phyloP scores from a whole-genome alignment of 2,888 invertebrate species.

The Heteromurus nitidus region DNA sequence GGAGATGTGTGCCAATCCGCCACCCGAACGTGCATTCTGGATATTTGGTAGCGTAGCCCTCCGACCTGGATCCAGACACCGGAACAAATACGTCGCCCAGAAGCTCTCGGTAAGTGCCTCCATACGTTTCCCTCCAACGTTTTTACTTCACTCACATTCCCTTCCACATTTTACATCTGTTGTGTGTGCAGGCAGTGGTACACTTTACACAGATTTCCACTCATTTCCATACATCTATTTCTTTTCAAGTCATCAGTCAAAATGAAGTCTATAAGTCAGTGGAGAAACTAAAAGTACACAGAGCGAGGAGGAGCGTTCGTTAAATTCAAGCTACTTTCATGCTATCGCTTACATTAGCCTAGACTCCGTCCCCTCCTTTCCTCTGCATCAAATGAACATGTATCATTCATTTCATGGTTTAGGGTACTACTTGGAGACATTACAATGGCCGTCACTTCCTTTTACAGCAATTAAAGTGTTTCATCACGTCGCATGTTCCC shows the following conservation, averaged over 20 bases:
- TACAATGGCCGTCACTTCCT: conserved; percentile 22
- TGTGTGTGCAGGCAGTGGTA: neutral
- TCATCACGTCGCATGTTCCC: conserved; percentile 53
- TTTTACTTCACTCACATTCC: conserved; percentile 13
- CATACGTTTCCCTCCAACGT: conserved; percentile 9
- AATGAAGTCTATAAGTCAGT: conserved; percentile 58
- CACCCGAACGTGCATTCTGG: conserved; percentile 81
- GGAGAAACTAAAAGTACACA: neutral
- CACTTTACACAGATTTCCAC: conserved; percentile 57
- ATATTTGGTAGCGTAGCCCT: conserved; percentile 75
- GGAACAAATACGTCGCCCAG: conserved; percentile 77
- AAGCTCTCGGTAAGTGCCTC: conserved; percentile 77
- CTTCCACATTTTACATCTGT: conserved; percentile 42
- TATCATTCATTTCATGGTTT: neutral
- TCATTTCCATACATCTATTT: conserved; percentile 60
- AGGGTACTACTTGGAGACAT: neutral
- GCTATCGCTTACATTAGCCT: conserved; percentile 31
- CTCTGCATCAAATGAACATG: conserved; percentile 14
- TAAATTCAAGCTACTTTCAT: conserved; percentile 22
- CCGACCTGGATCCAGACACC: conserved; percentile 74
- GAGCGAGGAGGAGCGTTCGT: neutral
- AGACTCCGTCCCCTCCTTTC: too few species aligned
- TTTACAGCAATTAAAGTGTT: conserved; percentile 60
- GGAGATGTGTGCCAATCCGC: conserved; percentile 87
- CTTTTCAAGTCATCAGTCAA: conserved; percentile 61